These are phyloP conservation scores for Borostomias antarcticus DNA, from an alignment of 2,797 vertebrate genomes.

Conservation along the genomic window DNA sequence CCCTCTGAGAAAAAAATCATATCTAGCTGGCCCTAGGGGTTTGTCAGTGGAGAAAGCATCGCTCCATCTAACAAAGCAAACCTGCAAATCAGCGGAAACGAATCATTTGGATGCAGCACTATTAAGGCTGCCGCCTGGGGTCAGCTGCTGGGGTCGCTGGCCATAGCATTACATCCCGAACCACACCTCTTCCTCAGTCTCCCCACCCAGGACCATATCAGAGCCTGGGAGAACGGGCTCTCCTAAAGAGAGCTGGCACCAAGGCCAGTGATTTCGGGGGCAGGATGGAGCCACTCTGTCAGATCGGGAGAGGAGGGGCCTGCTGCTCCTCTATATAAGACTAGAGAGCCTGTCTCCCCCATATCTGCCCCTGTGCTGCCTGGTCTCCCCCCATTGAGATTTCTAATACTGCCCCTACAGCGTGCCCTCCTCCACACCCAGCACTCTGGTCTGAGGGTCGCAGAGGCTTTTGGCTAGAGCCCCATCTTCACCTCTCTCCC, in stretches of 20 bases:
- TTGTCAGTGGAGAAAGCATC: neutral
- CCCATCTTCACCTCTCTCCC: conserved; percentile 39
- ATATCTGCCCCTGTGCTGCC: conserved; percentile 82
- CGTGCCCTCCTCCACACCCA: conserved; percentile 62
- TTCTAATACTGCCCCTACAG: conserved; percentile 51
- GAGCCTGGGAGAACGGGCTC: neutral
- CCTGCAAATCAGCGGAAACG: neutral
- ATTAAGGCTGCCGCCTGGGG: neutral
- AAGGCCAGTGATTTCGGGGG: conserved; percentile 74
- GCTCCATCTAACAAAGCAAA: neutral
- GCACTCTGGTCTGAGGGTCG: conserved; percentile 58
- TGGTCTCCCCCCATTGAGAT: conserved; percentile 74
- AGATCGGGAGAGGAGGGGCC: conserved; percentile 85
- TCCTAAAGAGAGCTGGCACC: conserved; percentile 28
- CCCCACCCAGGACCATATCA: conserved; percentile 13
- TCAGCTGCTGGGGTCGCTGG: neutral
- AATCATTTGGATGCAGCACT: conserved; percentile 2
- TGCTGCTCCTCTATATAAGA: conserved; percentile 87
- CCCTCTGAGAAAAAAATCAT: neutral
- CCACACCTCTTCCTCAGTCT: neutral
- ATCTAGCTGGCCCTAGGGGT: neutral
- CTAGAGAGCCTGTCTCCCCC: conserved; percentile 75
- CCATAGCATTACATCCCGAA: neutral
- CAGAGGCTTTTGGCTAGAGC: conserved; percentile 46
- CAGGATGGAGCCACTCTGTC: conserved; percentile 57